Evolutionary conservation across 1,140 invertebrate genomes (phyloP).

Genomic region (Drosophila triauraria): DNA sequence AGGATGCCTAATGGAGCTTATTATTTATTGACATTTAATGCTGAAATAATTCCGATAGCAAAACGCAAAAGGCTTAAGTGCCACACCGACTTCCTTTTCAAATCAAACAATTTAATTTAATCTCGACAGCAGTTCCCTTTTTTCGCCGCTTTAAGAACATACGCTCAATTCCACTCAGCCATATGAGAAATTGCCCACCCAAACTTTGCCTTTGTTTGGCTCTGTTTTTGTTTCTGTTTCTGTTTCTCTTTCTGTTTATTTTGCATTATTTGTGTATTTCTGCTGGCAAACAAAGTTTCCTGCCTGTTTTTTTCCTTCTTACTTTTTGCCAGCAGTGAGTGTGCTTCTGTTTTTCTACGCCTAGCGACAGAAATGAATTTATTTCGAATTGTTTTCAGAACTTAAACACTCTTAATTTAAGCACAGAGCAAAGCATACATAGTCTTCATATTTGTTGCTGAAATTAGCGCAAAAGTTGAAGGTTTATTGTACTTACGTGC

Average conservation of each 20-base stretch:
- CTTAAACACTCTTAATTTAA: slow-evolving; percentile 64
- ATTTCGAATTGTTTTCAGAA: slow-evolving; percentile 58
- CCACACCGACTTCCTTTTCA: slow-evolving; percentile 20
- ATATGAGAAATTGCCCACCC: slow-evolving; percentile 21
- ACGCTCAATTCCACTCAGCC: slow-evolving; percentile 23
- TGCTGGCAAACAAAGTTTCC: slow-evolving; percentile 43
- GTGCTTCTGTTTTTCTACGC: slow-evolving; percentile 49
- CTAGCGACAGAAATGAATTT: slow-evolving; percentile 61
- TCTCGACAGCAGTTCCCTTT: slow-evolving; percentile 30
- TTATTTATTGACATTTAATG: slow-evolving; percentile 29
- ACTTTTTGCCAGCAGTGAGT: slow-evolving; percentile 19
- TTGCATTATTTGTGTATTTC: slow-evolving; percentile 67
- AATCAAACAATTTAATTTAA: slow-evolving; percentile 43
- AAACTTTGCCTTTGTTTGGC: slow-evolving; percentile 44
- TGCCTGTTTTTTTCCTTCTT: slow-evolving; percentile 25
- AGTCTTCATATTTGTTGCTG: slow-evolving; percentile 42
- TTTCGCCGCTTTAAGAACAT: slow-evolving; percentile 17
- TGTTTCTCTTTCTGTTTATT: slow-evolving; percentile 42
- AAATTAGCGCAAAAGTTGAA: slow-evolving; percentile 71
- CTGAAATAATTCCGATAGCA: slow-evolving; percentile 5
- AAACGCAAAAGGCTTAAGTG: slow-evolving; percentile 31
- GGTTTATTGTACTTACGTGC: slow-evolving; percentile 46
- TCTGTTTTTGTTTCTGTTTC: slow-evolving; percentile 48
- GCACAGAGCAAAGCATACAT: slow-evolving; percentile 13
- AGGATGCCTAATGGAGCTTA: slow-evolving; percentile 20